A percentile compares a stretch with the other conserved stretches of the same genome.
Conservation (phyloP, 2,113 vertebrate species). For the Athene cunicularia region DNA sequence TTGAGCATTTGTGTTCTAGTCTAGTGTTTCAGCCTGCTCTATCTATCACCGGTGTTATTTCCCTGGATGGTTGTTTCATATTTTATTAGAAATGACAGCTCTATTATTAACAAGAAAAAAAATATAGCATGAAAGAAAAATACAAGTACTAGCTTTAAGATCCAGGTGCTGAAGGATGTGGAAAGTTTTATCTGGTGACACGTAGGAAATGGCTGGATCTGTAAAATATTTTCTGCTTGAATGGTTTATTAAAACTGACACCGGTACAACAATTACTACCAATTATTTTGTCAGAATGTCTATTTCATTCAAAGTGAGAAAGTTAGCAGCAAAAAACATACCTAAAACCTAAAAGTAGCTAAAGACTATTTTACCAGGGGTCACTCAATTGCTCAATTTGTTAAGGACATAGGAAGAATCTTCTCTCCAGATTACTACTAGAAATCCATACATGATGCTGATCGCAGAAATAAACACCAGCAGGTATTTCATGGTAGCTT, state of each 20-base stretch:
- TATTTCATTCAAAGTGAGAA: conserved; percentile 60
- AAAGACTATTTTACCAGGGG: background rate
- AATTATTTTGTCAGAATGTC: conserved; percentile 77
- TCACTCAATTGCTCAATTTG: background rate
- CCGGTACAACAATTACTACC: conserved; percentile 68
- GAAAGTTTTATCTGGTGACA: conserved; percentile 48
- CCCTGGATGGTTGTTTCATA: conserved; percentile 64
- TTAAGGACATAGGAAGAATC: background rate
- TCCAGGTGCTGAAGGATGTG: conserved; percentile 54
- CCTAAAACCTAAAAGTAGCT: conserved; percentile 41
- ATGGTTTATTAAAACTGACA: conserved; percentile 73
- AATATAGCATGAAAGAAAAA: conserved; percentile 51
- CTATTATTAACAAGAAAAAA: conserved; percentile 78
- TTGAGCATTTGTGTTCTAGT: conserved; percentile 46
- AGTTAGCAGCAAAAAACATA: conserved; percentile 6
- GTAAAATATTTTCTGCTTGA: conserved; percentile 53
- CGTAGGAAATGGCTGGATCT: conserved; percentile 42
- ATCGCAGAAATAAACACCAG: background rate
- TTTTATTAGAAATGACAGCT: conserved; percentile 80
- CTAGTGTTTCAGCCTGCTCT: conserved; percentile 46
- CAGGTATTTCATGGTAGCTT: background rate
- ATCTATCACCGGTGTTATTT: conserved; percentile 70
- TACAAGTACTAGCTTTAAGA: conserved; percentile 49
- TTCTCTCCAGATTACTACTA: background rate
- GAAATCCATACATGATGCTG: background rate